Evolutionary conservation across 2,888 invertebrate genomes (phyloP).

Genomic region (Limenitis arthemis): DNA sequence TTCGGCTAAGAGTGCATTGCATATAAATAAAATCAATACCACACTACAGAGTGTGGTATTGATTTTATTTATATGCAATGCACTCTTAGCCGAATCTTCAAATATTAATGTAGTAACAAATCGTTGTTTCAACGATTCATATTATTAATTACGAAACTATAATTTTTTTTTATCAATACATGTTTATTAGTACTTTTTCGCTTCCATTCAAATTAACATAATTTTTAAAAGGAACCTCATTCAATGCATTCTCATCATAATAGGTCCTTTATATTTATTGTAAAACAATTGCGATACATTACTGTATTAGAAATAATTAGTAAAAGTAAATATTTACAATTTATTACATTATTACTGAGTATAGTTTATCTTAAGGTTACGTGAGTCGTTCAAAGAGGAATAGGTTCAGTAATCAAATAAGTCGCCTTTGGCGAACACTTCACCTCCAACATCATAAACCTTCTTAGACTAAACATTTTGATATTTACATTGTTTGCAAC

Average conservation of each 20-base stretch:
- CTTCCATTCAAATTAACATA: background rate
- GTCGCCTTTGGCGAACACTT: conserved; percentile 50
- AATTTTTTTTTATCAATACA: background rate
- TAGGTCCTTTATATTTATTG: conserved; percentile 3
- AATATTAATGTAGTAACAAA: no score
- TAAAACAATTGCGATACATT: conserved; percentile 12
- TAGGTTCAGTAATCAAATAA: conserved; percentile 33
- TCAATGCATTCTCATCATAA: background rate
- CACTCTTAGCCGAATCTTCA: no score
- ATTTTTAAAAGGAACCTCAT: no score
- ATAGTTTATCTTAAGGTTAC: conserved; percentile 37
- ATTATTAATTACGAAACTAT: background rate
- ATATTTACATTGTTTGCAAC: conserved; percentile 24
- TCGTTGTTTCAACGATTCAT: no score
- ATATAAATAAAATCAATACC: no score
- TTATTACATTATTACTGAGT: conserved; percentile 47
- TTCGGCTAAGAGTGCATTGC: no score
- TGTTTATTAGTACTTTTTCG: background rate
- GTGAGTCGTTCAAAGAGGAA: conserved; percentile 40
- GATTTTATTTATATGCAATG: no score
- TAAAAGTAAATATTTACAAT: conserved; percentile 50
- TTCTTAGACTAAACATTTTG: conserved; percentile 25
- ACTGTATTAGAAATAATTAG: conserved; percentile 15
- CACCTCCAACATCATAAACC: conserved; percentile 37
- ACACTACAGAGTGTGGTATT: no score